Evolutionary conservation across 2,888 invertebrate species (phyloP).

Genomic region (Cerastis leucographa): DNA sequence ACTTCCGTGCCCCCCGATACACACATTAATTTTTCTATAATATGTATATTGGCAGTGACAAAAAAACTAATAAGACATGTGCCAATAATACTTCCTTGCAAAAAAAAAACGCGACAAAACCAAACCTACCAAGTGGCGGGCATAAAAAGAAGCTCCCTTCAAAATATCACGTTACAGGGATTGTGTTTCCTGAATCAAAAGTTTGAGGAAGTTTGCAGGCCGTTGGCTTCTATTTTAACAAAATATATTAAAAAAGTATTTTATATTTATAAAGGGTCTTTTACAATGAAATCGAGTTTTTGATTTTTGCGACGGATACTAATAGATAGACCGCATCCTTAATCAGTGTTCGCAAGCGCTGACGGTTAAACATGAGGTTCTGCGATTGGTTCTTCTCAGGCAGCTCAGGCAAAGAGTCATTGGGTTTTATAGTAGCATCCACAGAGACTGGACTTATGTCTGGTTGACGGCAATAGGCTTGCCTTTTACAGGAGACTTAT

Average conservation of each 20-base stretch:
- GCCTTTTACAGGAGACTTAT: too few relatives aligned
- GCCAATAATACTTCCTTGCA: neutral
- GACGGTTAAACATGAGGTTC: neutral
- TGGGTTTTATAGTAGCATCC: too few relatives aligned
- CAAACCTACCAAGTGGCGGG: conserved; percentile 61
- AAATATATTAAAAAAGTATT: conserved; percentile 52
- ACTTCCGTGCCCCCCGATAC: too few relatives aligned
- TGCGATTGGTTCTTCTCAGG: neutral
- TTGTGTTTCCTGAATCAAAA: conserved; percentile 70
- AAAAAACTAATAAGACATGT: neutral
- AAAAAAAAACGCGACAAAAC: conserved; percentile 42
- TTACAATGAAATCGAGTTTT: neutral
- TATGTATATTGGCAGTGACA: neutral
- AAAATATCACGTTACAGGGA: conserved; percentile 71
- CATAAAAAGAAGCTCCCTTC: conserved; percentile 65
- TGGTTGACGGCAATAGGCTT: too few relatives aligned
- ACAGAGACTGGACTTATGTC: too few relatives aligned
- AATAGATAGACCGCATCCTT: neutral
- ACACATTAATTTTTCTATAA: too few relatives aligned
- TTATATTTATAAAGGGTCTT: neutral
- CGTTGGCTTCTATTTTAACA: conserved; percentile 54
- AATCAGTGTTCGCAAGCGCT: neutral
- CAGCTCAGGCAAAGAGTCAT: neutral
- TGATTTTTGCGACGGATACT: neutral
- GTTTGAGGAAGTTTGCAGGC: conserved; percentile 45